A percentile compares a stretch with the other conserved stretches of the same genome.
phyloP scores from a whole-genome alignment of 2,113 vertebrate species.

The Lichenostomus cassidix region DNA sequence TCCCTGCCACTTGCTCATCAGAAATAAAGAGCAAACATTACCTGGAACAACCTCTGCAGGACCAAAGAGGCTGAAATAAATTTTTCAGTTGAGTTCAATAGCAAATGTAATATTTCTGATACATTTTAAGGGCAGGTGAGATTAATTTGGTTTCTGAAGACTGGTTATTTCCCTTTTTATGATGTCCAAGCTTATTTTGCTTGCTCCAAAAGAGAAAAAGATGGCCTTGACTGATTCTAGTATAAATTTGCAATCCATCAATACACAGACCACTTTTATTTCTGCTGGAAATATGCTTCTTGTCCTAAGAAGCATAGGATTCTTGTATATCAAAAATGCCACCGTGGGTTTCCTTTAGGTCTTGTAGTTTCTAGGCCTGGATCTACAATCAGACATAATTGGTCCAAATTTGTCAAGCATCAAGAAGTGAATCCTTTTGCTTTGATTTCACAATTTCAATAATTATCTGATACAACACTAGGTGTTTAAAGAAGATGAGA shows the following conservation, averaged over 20 bases:
- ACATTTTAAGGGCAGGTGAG: neutral
- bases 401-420: neutral
- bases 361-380: neutral
- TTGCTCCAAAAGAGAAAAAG: neutral
- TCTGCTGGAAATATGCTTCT: neutral
- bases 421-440: neutral
- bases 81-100: neutral
- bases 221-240: neutral
- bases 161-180: neutral
- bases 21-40: neutral
- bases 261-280: neutral
- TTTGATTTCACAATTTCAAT: neutral
- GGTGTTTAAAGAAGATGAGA: neutral
- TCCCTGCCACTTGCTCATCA: constrained; percentile 27
- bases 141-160: constrained; percentile 21
- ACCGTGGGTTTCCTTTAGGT: neutral
- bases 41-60: constrained; percentile 8
- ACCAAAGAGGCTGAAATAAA: neutral
- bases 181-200: neutral
- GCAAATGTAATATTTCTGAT: constrained; percentile 6
- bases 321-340: neutral
- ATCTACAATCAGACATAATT: neutral
- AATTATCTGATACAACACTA: neutral
- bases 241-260: neutral
- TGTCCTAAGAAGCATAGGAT: neutral